Evolutionary conservation across 2,113 vertebrate species (phyloP).

Genomic region (Tachysurus vachellii): DNA sequence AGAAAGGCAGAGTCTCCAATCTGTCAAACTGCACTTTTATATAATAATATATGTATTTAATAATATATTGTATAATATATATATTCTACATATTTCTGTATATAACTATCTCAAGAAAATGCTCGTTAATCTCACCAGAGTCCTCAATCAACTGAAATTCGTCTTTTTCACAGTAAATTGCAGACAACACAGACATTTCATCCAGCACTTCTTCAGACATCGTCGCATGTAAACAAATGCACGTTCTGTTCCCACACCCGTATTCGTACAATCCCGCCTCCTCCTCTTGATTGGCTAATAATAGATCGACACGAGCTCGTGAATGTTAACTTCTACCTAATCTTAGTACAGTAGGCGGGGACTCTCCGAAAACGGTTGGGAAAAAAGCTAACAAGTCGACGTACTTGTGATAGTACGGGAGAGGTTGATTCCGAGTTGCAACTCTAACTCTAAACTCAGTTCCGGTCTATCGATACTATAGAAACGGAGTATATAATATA

Average conservation of each 20-base stretch:
- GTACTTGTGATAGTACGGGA: neutral
- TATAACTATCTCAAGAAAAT: neutral
- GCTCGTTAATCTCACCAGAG: constrained; percentile 72
- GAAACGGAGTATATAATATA: no score
- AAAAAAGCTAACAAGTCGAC: neutral
- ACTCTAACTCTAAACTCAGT: neutral
- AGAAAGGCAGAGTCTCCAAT: no score
- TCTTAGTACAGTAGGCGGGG: neutral
- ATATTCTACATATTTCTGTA: no score
- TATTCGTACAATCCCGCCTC: constrained; percentile 5
- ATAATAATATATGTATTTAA: no score
- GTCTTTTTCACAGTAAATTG: constrained; percentile 77
- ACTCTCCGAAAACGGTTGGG: neutral
- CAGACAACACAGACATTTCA: constrained; percentile 73
- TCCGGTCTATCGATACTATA: neutral
- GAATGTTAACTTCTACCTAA: neutral
- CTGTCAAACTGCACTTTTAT: no score
- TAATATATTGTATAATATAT: no score
- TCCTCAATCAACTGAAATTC: constrained; percentile 75
- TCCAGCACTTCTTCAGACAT: constrained; percentile 71
- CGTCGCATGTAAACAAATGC: neutral
- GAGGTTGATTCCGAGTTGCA: neutral
- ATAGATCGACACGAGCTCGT: no score
- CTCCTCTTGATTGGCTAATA: neutral
- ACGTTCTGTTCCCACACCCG: neutral